Evolutionary conservation across 2,888 invertebrate genomes (phyloP), one percentile per base, ranked within the genome.

Genomic region (Nowickia ferox): DNA sequence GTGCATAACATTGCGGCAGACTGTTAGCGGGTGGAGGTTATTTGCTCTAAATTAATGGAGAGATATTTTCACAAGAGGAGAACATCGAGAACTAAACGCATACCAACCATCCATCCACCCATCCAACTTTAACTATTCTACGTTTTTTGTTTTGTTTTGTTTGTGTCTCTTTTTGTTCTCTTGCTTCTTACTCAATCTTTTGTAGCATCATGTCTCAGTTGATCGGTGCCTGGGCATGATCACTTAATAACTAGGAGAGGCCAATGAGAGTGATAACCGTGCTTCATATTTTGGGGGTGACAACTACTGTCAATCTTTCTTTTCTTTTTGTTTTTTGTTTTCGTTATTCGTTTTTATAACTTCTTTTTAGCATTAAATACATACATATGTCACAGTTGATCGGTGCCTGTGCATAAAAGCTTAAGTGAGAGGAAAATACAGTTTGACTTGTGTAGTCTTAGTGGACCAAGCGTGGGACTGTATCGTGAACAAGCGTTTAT

Each of bases 401-500:
- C 87, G 83, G 88, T 88, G 63, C 88, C 88, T 88, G 87, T 83
- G 84, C 85, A 86, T 87, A 87, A 84, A 46, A 30, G 9, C n/a
- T 15, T 53, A 72, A 86, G 15, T 46, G 72, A 46, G 46, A 59
- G 48, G 3, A 42, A 78, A 30, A 55, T 30, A 61, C 10, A 44
- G 5, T 30, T 44, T 42, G 30, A 68, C 19, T 38, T 55, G 40
- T 13, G 5, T 74, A 55, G 38, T 55, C 40, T 59, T 75, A 13
- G 75, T 75, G n/a, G 75, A 13, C 17, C 22, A 68, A 44, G 42
- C 38, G n/a, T 30, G 15, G n/a, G 59, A 46, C 48, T 65, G 46
- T 19, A n/a, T 19, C 38, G 8, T 51, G 46, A 48, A 65, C 13
- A 17, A 19, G 22, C 17, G 11, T 72, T 59, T 75, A 46, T 59